Base-by-base conservation (phyloP, 2,113 vertebrate species). In the Zapus hudsonius region DNA sequence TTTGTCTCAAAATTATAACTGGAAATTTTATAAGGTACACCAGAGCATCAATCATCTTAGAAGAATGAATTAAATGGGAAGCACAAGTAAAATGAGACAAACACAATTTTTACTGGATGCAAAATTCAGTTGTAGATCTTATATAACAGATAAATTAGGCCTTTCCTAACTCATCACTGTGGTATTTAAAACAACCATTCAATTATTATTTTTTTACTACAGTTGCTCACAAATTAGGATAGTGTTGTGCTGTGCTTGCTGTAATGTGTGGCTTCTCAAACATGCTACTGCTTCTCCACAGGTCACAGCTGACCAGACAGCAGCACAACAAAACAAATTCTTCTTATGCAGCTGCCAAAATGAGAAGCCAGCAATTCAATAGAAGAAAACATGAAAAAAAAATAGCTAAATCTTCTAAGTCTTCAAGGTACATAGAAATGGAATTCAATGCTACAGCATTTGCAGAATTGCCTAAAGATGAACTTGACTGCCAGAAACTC, bases 161-260 rank as follows among this genome's bases (percentile, higher is more conserved):
- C 90, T 97, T 96, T 96, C 83, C 67, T 96, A 91, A 88, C 66
- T 86, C 88, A 83, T 55, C 10, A 81, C 82, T 93, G 36, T 80
- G 0, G 27, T 88, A 75, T 96, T 96, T 97, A 44, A 81, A 95
- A 87, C 87, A 87, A 96, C 94, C 59, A 55, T 97, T 95, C 89
- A 19, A 42, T 97, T 97, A 93, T 78, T 95, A 93, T 97, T 97
- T 96, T 10, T 93, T 95, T 95, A 96, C 96, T 87, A 94, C 70
- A 96, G 83, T 83, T 94, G 86, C 86, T 87, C 93, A 83, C 75
- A 83, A 95, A 84, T 7, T 90, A 93, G 85, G 75, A 96, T 16
- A 94, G 36, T 27, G 78, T 94, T 94, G 61, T 59, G 20, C 96
- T 81, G 42, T 85, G 7, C 95, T 96, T 90, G 29, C 89, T 92